Evolutionary conservation across 2,113 vertebrate genomes (phyloP).

Genomic region (Halichoerus grypus): DNA sequence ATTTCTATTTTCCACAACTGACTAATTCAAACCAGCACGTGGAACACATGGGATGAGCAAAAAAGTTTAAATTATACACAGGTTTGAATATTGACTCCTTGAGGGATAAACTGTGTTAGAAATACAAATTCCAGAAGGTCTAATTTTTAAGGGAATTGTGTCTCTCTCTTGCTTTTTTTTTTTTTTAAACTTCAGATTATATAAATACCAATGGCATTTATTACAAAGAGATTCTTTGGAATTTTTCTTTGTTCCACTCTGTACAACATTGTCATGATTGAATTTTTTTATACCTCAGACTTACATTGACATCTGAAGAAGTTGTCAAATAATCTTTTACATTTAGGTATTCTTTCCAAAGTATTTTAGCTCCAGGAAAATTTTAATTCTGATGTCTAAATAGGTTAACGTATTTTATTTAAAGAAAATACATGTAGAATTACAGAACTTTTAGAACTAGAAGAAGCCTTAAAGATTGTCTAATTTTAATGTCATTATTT

Average conservation of each 20-base stretch:
- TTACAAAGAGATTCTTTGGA: slow-evolving; percentile 60
- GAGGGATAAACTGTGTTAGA: slow-evolving; percentile 67
- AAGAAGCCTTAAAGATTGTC: not conserved
- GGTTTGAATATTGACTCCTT: slow-evolving; percentile 66
- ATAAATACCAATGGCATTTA: slow-evolving; percentile 71
- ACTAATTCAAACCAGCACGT: slow-evolving; percentile 70
- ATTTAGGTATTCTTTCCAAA: slow-evolving; percentile 57
- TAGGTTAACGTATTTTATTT: not conserved
- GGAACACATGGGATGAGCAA: slow-evolving; percentile 57
- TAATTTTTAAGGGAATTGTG: slow-evolving; percentile 53
- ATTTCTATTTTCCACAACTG: slow-evolving; percentile 67
- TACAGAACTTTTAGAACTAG: not conserved
- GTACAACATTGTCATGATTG: slow-evolving; percentile 51
- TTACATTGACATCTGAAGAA: slow-evolving; percentile 62
- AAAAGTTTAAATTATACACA: slow-evolving; percentile 71
- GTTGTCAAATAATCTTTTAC: slow-evolving; percentile 62
- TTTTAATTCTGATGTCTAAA: slow-evolving; percentile 56
- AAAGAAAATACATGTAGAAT: not conserved
- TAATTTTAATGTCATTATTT: not conserved
- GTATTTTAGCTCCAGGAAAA: slow-evolving; percentile 36
- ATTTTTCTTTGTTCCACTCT: slow-evolving; percentile 69
- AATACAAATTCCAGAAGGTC: slow-evolving; percentile 72
- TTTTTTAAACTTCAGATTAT: slow-evolving; percentile 35
- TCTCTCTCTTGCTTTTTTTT: not conserved
- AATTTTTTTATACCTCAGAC: slow-evolving; percentile 35